Conservation (phyloP, 1,140 invertebrate species). For the Drosophila baimaii region DNA sequence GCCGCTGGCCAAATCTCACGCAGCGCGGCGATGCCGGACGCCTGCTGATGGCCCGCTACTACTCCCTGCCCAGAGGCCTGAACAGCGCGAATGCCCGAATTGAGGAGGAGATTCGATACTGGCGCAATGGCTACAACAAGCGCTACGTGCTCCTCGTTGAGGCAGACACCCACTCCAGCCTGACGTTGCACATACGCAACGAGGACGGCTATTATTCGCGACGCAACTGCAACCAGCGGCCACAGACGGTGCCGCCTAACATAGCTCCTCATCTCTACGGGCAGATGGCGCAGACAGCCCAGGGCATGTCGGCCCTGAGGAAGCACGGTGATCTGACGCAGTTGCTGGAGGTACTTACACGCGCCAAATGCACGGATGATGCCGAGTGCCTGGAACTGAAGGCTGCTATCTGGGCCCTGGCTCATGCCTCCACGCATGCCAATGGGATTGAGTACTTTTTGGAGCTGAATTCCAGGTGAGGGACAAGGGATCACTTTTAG, state of each 20-base stretch:
- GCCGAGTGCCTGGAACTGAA: slow-evolving; percentile 91
- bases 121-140: slow-evolving; percentile 90
- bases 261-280: slow-evolving; percentile 95
- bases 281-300: slow-evolving; percentile 91
- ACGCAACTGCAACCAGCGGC: slow-evolving; percentile 84
- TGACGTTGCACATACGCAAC: slow-evolving; percentile 92
- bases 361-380: slow-evolving; percentile 86
- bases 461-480: slow-evolving; percentile 84
- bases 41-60: slow-evolving; percentile 91
- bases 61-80: slow-evolving; percentile 91
- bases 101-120: slow-evolving; percentile 90
- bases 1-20: slow-evolving; percentile 89
- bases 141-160: slow-evolving; percentile 95
- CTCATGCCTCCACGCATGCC: slow-evolving; percentile 91
- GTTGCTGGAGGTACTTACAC: slow-evolving; percentile 85
- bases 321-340: slow-evolving; percentile 84
- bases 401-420: slow-evolving; percentile 94
- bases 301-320: slow-evolving; percentile 89
- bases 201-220: slow-evolving; percentile 92
- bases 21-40: slow-evolving; percentile 93
- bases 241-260: slow-evolving; percentile 84
- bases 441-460: slow-evolving; percentile 90
- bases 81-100: slow-evolving; percentile 88
- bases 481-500: too few relatives aligned
- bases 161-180: slow-evolving; percentile 92